These are phyloP conservation scores for Galerucella calmariensis DNA, from an alignment of 2,888 invertebrate genomes.

Conservation along the genomic window DNA sequence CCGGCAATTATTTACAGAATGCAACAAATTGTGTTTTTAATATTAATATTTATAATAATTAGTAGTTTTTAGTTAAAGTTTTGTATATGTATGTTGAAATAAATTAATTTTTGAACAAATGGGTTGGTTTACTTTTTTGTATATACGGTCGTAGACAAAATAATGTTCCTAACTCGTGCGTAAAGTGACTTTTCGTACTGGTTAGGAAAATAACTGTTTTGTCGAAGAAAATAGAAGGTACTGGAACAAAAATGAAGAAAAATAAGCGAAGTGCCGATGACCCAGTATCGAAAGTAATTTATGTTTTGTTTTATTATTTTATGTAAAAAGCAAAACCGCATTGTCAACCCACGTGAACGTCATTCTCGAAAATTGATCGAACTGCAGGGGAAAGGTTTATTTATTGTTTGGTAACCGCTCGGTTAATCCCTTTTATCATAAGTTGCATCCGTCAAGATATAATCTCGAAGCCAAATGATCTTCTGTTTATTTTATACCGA, in stretches of 20 bases:
- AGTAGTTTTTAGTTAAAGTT: too few species aligned
- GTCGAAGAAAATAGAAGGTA: constrained; percentile 3
- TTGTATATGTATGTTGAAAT: too few species aligned
- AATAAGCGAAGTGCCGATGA: constrained; percentile 5
- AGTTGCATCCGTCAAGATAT: background rate
- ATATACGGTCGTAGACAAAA: too few species aligned
- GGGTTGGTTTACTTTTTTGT: too few species aligned
- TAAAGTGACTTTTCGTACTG: too few species aligned
- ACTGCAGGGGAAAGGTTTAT: constrained; percentile 20
- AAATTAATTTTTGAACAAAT: too few species aligned
- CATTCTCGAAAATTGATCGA: constrained; percentile 33
- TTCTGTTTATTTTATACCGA: background rate
- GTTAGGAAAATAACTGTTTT: background rate
- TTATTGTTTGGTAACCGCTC: constrained; percentile 11
- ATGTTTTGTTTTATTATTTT: constrained; percentile 27
- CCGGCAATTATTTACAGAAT: too few species aligned
- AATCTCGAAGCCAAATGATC: background rate
- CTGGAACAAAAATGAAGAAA: background rate
- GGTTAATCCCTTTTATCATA: constrained; percentile 4
- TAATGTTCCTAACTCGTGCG: too few species aligned
- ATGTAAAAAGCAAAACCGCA: constrained; percentile 29
- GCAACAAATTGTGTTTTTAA: too few species aligned
- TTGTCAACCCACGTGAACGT: constrained; percentile 35
- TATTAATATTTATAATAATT: too few species aligned
- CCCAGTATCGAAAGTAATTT: constrained; percentile 30